Evolutionary conservation across 1,140 invertebrate genomes (phyloP).

Genomic region (Dendroctonus ponderosae): DNA sequence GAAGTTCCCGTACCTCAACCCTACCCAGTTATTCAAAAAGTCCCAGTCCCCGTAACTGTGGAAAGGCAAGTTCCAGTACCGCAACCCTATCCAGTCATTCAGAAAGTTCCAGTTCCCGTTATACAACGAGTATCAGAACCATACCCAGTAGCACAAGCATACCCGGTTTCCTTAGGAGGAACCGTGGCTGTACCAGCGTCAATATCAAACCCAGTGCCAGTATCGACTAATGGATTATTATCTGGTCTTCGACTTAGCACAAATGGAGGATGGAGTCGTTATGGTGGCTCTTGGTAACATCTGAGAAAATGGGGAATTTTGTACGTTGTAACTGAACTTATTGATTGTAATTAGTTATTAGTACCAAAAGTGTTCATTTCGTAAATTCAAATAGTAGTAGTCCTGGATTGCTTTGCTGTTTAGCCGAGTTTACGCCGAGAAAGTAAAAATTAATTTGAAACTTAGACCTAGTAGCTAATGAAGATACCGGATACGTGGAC

Average conservation of each 20-base stretch:
- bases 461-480: too few relatives aligned
- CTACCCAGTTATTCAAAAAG: conserved; percentile 34
- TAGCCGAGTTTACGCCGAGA: too few relatives aligned
- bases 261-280: conserved; percentile 8
- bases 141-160: conserved; percentile 26
- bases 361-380: too few relatives aligned
- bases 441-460: too few relatives aligned
- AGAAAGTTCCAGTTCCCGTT: conserved; percentile 38
- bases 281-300: conserved; percentile 9
- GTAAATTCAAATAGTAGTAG: too few relatives aligned
- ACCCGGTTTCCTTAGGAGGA: conserved; percentile 36
- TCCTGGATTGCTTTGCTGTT: too few relatives aligned
- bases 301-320: too few relatives aligned
- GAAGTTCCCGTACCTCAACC: conserved; percentile 30
- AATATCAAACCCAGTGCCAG: background rate
- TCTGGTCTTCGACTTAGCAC: background rate
- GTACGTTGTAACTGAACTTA: too few relatives aligned
- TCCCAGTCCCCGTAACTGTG: conserved; percentile 3
- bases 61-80: conserved; percentile 34
- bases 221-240: background rate
- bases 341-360: too few relatives aligned
- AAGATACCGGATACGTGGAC: too few relatives aligned
- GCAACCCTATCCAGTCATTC: conserved; percentile 38
- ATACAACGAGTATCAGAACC: conserved; percentile 41
- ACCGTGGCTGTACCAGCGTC: too few relatives aligned